These are phyloP conservation scores for Micropoecilia bifurca DNA, from an alignment of 2,797 vertebrate species.

Conservation along the genomic window DNA sequence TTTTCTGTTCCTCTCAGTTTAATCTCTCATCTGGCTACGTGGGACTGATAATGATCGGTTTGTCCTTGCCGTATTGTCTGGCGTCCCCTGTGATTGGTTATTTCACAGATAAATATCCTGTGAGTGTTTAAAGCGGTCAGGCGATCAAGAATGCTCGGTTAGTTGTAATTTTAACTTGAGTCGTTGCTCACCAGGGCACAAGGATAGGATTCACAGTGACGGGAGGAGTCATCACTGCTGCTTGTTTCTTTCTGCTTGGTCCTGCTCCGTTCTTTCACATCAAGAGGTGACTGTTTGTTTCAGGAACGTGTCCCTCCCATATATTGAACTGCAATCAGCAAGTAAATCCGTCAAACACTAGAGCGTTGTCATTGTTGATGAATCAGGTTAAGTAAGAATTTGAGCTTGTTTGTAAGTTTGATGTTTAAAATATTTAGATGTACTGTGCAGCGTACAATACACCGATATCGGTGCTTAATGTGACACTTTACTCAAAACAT, in stretches of 20 bases:
- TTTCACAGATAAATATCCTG: conserved; percentile 90
- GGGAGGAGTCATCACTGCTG: conserved; percentile 82
- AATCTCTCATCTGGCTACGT: conserved; percentile 86
- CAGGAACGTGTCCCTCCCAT: not conserved
- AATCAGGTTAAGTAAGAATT: too few relatives aligned
- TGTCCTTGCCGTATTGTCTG: conserved; percentile 88
- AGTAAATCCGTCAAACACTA: too few relatives aligned
- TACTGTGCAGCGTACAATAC: too few relatives aligned
- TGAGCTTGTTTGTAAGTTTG: too few relatives aligned
- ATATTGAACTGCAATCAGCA: not conserved
- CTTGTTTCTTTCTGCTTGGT: conserved; percentile 88
- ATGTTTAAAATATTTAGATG: too few relatives aligned
- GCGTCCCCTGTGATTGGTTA: conserved; percentile 89
- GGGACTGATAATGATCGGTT: conserved; percentile 91
- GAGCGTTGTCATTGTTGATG: too few relatives aligned
- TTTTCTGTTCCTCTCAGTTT: conserved; percentile 73
- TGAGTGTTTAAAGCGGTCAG: conserved; percentile 71
- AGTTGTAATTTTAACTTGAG: not conserved
- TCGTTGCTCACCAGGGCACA: conserved; percentile 73
- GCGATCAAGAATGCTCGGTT: not conserved
- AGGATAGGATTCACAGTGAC: conserved; percentile 87
- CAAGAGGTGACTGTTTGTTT: conserved; percentile 76
- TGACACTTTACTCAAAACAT: not conserved
- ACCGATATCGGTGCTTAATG: not conserved
- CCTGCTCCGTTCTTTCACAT: conserved; percentile 90